Percentiles rank a stretch among this genome's conserved stretches.
phyloP scores from a whole-genome alignment of 1,140 invertebrate species.

The Drosophila novamexicana region DNA sequence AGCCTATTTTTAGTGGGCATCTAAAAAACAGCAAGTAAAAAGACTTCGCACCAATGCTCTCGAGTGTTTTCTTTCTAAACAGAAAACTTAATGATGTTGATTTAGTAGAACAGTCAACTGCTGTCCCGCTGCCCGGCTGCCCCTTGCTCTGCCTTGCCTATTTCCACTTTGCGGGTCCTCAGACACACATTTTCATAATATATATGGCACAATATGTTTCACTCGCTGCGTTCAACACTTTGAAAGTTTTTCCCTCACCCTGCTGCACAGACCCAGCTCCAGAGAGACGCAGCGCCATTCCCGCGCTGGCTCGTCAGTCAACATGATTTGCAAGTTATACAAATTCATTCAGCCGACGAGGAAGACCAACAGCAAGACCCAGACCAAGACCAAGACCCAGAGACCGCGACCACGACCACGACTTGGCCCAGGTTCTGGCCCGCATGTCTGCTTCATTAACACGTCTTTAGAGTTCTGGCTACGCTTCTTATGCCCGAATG shows the following conservation, averaged over 20 bases:
- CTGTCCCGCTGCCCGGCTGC: conserved; percentile 14
- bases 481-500: conserved; percentile 21
- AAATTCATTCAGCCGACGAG: conserved; percentile 69
- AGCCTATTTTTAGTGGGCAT: background rate
- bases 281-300: conserved; percentile 12
- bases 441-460: conserved; percentile 81
- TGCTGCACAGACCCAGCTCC: background rate
- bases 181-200: conserved; percentile 68
- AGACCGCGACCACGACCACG: conserved; percentile 27
- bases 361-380: conserved; percentile 14
- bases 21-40: conserved; percentile 12
- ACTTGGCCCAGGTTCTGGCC: conserved; percentile 59
- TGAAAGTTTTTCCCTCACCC: conserved; percentile 50
- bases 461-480: conserved; percentile 65
- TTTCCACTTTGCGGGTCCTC: conserved; percentile 23
- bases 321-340: conserved; percentile 81
- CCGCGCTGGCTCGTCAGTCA: conserved; percentile 59
- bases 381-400: conserved; percentile 16
- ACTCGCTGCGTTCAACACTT: conserved; percentile 61
- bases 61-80: conserved; percentile 82
- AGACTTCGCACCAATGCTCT: conserved; percentile 67
- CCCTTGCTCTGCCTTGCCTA: background rate
- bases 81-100: conserved; percentile 82
- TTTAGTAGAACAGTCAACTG: conserved; percentile 70
- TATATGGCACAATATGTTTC: conserved; percentile 68